Evolutionary conservation across 2,797 vertebrate genomes (phyloP).

Genomic region (Pterois miles): DNA sequence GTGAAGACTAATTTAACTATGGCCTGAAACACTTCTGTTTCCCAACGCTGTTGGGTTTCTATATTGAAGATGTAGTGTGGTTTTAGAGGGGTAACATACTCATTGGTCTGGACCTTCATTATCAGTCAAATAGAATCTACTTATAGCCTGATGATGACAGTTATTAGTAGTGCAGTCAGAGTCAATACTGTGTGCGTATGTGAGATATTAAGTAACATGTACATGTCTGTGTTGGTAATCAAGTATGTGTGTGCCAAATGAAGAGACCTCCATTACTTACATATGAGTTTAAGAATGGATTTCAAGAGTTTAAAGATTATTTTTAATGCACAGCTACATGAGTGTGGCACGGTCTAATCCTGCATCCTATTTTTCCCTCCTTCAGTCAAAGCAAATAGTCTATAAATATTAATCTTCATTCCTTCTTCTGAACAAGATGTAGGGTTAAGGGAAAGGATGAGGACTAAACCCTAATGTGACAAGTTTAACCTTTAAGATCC

Average conservation of each 20-base stretch:
- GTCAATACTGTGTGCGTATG: constrained; percentile 43
- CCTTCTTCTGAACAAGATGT: not conserved
- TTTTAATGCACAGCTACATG: constrained; percentile 12
- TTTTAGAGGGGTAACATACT: constrained; percentile 16
- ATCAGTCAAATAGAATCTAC: constrained; percentile 31
- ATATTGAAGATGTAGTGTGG: constrained; percentile 2
- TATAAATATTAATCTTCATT: not conserved
- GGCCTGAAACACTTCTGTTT: not conserved
- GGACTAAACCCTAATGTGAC: not conserved
- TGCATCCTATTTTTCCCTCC: not conserved
- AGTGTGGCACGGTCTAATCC: not conserved
- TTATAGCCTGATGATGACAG: constrained; percentile 25
- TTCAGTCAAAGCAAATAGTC: not conserved
- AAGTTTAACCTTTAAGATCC: not conserved
- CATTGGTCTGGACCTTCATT: constrained; percentile 24
- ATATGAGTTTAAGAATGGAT: constrained; percentile 14
- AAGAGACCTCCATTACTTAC: constrained; percentile 15
- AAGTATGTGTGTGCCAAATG: constrained; percentile 28
- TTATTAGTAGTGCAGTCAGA: constrained; percentile 45
- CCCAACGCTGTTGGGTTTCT: not conserved
- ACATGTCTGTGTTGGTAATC: constrained; percentile 44
- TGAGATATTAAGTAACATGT: constrained; percentile 49
- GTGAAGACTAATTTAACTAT: not conserved
- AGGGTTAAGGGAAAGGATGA: not conserved
- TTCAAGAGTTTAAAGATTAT: constrained; percentile 17